These are phyloP conservation scores for Merluccius polli DNA, from an alignment of 2,797 vertebrate genomes.

Conservation along the genomic window DNA sequence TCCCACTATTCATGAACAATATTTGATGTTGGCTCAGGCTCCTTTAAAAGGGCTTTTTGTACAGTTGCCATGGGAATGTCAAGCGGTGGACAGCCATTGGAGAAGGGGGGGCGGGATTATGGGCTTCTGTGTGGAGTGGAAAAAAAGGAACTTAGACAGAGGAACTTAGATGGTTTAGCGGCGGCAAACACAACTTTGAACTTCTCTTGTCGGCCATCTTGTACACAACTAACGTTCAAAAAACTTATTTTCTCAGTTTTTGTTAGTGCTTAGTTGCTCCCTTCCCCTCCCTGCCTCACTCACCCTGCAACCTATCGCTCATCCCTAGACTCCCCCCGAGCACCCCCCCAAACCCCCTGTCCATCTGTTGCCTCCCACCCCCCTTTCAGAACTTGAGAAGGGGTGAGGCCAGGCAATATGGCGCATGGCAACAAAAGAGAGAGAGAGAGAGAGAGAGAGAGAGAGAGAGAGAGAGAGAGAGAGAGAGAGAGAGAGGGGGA, in stretches of 20 bases:
- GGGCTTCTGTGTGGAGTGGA: conserved; percentile 37
- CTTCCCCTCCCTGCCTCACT: conserved; percentile 41
- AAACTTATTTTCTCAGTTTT: conserved; percentile 18
- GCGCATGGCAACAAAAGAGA: conserved; percentile 43
- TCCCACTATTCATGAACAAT: conserved; percentile 61
- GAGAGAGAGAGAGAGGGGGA: neutral
- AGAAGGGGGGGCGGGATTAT: conserved; percentile 39
- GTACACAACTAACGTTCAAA: conserved; percentile 1
- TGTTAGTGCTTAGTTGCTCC: conserved; percentile 29
- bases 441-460: conserved; percentile 2
- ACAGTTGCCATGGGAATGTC: conserved; percentile 66
- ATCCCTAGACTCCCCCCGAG: conserved; percentile 27
- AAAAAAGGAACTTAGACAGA: conserved; percentile 42
- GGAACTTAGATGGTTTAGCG: conserved; percentile 14
- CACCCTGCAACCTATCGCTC: conserved; percentile 56
- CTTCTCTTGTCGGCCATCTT: conserved; percentile 30
- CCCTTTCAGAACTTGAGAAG: conserved; percentile 71
- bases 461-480: conserved; percentile 6
- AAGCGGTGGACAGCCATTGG: conserved; percentile 50
- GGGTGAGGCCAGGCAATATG: conserved; percentile 72
- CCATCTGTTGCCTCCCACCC: conserved; percentile 71
- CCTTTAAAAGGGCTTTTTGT: conserved; percentile 59
- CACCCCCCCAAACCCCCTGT: conserved; percentile 47
- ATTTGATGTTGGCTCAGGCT: conserved; percentile 57
- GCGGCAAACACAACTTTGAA: conserved; percentile 32